Percentiles rank a stretch among this genome's conserved stretches.
phyloP scores from a whole-genome alignment of 1,140 invertebrate genomes.

The Caenorhabditis tropicalis region DNA sequence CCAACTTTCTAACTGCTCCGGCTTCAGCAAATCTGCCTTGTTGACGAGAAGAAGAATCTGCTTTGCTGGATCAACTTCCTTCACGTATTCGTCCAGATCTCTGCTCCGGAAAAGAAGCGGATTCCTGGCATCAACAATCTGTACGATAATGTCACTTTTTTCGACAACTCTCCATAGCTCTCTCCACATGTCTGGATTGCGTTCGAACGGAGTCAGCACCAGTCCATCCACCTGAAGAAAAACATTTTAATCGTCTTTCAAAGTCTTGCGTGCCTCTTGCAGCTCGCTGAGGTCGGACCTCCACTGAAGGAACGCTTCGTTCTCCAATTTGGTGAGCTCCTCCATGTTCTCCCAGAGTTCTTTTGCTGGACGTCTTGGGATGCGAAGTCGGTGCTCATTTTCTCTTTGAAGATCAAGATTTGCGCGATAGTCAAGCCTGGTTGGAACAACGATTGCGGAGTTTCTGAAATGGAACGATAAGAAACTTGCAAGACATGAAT shows the following conservation, averaged over 20 bases:
- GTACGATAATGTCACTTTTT: conserved; percentile 90
- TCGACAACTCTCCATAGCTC: conserved; percentile 98
- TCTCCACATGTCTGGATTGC: conserved; percentile 97
- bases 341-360: conserved; percentile 63
- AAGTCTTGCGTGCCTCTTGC: conserved; percentile 63
- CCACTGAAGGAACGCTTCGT: conserved; percentile 66
- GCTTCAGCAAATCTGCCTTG: conserved; percentile 90
- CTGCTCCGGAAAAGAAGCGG: conserved; percentile 90
- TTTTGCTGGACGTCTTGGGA: conserved; percentile 77
- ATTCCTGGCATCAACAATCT: conserved; percentile 96
- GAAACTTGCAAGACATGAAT: too few species aligned
- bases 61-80: conserved; percentile 81
- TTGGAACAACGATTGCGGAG: conserved; percentile 77
- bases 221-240: conserved; percentile 77
- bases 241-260: conserved; percentile 20
- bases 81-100: conserved; percentile 92
- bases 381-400: conserved; percentile 78
- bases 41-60: conserved; percentile 87
- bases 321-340: conserved; percentile 65
- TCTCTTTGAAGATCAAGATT: conserved; percentile 78
- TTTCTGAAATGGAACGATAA: too few species aligned
- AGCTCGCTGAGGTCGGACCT: conserved; percentile 62
- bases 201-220: conserved; percentile 92
- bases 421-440: conserved; percentile 77
- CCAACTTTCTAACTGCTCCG: conserved; percentile 84